Conservation (phyloP, 2,113 vertebrate genomes). For the Pristiophorus japonicus region DNA sequence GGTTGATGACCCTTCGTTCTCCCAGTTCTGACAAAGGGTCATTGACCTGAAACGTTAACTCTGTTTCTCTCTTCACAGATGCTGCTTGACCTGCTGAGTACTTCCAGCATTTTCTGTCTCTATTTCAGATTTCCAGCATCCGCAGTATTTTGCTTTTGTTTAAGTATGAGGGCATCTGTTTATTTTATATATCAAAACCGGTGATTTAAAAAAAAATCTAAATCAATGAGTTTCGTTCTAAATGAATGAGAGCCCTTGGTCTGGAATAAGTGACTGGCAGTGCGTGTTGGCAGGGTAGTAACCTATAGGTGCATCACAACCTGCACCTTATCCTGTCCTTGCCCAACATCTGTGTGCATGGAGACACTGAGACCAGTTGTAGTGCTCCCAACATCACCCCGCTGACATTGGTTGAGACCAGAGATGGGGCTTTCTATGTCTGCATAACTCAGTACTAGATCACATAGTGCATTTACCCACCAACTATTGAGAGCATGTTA, state of each 20-base stretch:
- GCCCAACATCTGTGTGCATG: background rate
- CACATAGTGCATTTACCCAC: background rate
- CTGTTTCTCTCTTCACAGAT: too few species aligned
- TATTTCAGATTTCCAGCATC: too few species aligned
- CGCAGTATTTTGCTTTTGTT: too few species aligned
- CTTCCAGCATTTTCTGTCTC: too few species aligned
- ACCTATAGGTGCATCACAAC: background rate
- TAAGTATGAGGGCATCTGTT: background rate
- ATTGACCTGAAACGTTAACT: too few species aligned
- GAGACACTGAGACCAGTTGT: background rate
- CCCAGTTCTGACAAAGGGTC: too few species aligned
- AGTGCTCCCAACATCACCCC: background rate
- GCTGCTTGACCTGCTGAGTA: too few species aligned
- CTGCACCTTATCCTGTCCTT: background rate
- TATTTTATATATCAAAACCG: background rate
- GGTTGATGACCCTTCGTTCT: too few species aligned
- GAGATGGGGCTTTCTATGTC: background rate
- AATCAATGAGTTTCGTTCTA: background rate
- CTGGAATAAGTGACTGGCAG: background rate
- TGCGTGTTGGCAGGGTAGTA: background rate
- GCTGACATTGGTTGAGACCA: background rate
- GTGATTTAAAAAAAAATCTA: background rate
- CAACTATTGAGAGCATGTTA: background rate
- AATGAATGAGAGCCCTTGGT: background rate
- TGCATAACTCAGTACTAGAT: background rate